These are phyloP conservation scores for Dendrocincla tyrannina DNA, from an alignment of 2,797 vertebrate species.

Conservation along the genomic window DNA sequence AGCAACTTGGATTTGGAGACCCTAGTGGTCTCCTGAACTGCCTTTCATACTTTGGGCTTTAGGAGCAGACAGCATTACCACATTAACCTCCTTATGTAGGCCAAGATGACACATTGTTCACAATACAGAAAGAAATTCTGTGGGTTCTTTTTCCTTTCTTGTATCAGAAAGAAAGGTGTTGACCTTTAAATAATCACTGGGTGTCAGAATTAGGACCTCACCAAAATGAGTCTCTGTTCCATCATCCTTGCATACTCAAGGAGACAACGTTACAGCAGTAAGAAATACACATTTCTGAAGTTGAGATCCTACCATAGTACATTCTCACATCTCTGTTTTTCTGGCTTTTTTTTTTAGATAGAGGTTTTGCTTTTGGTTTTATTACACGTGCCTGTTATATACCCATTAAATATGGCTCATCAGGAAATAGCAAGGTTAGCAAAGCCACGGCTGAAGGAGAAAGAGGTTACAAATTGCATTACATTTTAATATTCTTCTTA, in stretches of 20 bases:
- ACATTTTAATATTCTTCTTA: neutral
- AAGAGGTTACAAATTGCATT: neutral
- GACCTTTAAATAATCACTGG: neutral
- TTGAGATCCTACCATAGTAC: neutral
- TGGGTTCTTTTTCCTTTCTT: neutral
- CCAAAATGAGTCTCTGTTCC: neutral
- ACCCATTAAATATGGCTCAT: neutral
- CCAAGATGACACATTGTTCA: neutral
- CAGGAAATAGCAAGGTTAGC: neutral
- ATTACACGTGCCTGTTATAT: neutral
- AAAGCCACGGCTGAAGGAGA: neutral
- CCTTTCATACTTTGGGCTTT: neutral
- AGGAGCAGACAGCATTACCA: neutral
- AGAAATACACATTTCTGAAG: neutral
- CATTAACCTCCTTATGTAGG: fast-evolving
- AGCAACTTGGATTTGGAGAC: neutral
- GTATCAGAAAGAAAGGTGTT: neutral
- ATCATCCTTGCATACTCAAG: neutral
- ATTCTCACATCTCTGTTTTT: neutral
- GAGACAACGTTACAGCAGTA: neutral
- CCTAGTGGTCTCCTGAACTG: neutral
- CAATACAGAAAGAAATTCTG: neutral
- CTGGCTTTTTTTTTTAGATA: neutral
- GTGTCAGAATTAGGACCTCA: neutral
- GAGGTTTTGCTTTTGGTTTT: neutral